phyloP scores from a whole-genome alignment of 2,888 invertebrate species.

The Agrochola lota region DNA sequence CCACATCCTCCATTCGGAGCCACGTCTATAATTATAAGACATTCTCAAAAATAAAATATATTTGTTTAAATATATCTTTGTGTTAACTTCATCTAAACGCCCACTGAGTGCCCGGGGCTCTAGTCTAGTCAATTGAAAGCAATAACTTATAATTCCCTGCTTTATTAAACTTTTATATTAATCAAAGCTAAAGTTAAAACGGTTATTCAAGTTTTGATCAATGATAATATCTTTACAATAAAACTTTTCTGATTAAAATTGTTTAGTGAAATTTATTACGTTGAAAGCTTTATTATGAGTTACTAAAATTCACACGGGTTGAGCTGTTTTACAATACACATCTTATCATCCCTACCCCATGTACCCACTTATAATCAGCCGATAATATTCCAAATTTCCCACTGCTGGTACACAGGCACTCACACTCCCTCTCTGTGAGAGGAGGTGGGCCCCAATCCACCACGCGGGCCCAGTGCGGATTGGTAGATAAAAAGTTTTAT shows the following conservation, averaged over 20 bases:
- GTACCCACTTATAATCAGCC: too few species aligned
- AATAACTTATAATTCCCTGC: conserved; percentile 44
- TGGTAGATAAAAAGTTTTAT: too few species aligned
- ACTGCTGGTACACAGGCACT: too few species aligned
- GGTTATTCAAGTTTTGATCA: conserved; percentile 41
- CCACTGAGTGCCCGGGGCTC: conserved; percentile 46
- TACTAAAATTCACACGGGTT: neutral
- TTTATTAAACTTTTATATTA: conserved; percentile 57
- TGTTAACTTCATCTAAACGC: conserved; percentile 37
- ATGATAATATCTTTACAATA: conserved; percentile 17
- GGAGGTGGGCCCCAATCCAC: too few species aligned
- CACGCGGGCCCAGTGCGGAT: too few species aligned
- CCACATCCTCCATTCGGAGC: conserved; percentile 38
- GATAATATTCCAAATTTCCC: too few species aligned
- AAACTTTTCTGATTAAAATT: conserved; percentile 21
- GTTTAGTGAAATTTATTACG: neutral
- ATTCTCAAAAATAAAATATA: conserved; percentile 42
- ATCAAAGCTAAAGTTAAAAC: conserved; percentile 41
- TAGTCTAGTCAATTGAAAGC: conserved; percentile 36
- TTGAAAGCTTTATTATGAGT: neutral
- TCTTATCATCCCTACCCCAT: neutral
- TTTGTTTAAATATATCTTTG: conserved; percentile 47
- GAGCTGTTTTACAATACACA: neutral
- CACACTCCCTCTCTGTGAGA: too few species aligned
- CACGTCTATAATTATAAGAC: conserved; percentile 56